Evolutionary conservation across 23 tunicate genomes (phyloP), one percentile per base, ranked within the genome.

Genomic region (Ascidia mentula): DNA sequence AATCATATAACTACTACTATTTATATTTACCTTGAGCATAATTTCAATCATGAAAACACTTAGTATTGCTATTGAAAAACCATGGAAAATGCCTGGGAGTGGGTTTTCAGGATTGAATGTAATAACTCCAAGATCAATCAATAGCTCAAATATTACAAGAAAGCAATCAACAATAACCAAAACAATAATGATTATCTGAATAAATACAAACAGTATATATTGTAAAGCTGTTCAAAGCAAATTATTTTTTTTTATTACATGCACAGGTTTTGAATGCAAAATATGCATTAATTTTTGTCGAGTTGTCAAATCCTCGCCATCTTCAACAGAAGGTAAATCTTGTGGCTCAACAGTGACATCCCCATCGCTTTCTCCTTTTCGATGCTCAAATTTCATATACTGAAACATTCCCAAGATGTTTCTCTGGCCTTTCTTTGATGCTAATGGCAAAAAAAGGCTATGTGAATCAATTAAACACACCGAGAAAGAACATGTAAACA

Each of bases 1-100:
- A 42, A 42, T 15, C 53, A 42, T 42, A 42, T 12, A 42, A 53
- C 4, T 9, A 53, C 4, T 3, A 5, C 2, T 42, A 42, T 42
- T 42, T 12, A 0, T 69, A 69, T 36, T 13, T 71, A 91, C 97
- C 90, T 91, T 91, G 18, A 82, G 59, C n/a, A 77, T 70, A 26
- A 91, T 91, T 82, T 91, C 97, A 36, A 91, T 75, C 87, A 91
- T 81, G 59, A 91, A 91, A 1, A 82, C 40, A 24, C 76, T 72
- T 46, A 91, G 78, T 8, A 91, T 91, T 24, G 97, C 73, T 39
- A 91, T 81, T 18, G 97, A 91, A 40, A 86, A 72, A 34, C 84
- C 89, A 86, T 91, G 97, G 20, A 91, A 53, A 18, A 91, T 61
- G 33, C 65, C 85, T 0, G 88, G 87, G 4, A 75, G 70, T 36